Evolutionary conservation across 2,797 vertebrate species (phyloP), one percentile per base, ranked within the genome.

Genomic region (Melanotaenia nigrans): DNA sequence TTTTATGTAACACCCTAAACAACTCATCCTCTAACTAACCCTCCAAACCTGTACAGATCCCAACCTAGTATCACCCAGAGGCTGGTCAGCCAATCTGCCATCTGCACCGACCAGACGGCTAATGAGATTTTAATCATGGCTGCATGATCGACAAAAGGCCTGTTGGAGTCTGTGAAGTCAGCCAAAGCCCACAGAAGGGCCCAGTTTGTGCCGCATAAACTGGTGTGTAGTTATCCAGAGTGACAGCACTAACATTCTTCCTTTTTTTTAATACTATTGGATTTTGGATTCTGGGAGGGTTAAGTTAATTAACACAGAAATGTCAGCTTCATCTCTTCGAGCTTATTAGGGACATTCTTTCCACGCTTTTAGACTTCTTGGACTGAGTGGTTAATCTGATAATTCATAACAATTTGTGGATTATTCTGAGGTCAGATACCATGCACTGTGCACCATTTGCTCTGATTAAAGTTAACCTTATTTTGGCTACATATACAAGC

Each of bases 101-200:
- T 65, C 75, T 73, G 79, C 68, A 30, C 28, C 10, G 9, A 14
- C 68, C 60, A 81, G 60, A 61, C 65, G 24, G 68, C 67, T 73
- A 77, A 84, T 66, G 55, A 49, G 83, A 84, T 82, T 80, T 73
- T 40, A 68, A 78, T 77, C 38, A 72, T 47, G 25, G 49, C 40
- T 45, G 13, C 38, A 47, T 12, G 13, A 55, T 45, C 4, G 40
- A 30, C 60, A 14, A 7, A 65, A 55, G 20, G 11, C 14, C 76
- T 20, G 22, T 57, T n/a, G 61, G 51, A 71, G 33, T 63, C 57
- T 49, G 45, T 49, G 6, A 49, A 49, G 45, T n/a, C 45, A 49
- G 45, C 25, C 16, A 4, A n/a, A 24, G 35, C 24, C 25, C 30
- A 62, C 25, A 40, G 35, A n/a, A 1, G 28, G 47, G 20, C 0